Conservation (phyloP, 1,140 invertebrate genomes). For the Carposina sasakii region DNA sequence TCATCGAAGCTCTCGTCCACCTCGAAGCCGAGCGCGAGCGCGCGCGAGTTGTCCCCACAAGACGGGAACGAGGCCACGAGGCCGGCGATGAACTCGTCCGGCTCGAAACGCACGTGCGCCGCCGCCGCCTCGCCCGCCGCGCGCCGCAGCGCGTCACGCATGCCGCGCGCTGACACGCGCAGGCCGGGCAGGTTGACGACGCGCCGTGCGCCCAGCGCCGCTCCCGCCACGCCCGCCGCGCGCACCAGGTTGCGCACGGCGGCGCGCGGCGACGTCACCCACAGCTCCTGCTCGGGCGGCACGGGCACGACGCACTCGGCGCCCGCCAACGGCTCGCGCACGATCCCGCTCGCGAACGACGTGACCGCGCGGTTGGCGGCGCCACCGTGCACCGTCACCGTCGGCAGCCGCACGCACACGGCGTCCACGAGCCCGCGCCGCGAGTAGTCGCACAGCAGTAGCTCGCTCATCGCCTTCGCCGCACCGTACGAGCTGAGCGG, state of each 20-base stretch:
- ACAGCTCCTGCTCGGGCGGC: constrained; percentile 29
- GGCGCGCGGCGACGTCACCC: constrained; percentile 40
- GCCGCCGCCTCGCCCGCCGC: constrained; percentile 34
- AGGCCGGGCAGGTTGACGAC: constrained; percentile 48
- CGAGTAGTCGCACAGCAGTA: constrained; percentile 50
- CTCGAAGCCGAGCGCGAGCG: constrained; percentile 39
- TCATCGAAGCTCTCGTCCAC: constrained; percentile 40
- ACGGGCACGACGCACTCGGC: constrained; percentile 37
- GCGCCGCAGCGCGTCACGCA: constrained; percentile 32
- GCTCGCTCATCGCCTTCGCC: constrained; percentile 52
- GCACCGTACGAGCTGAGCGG: constrained; percentile 55
- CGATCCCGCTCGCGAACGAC: constrained; percentile 51
- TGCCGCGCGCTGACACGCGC: constrained; percentile 34
- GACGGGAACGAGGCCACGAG: constrained; percentile 43
- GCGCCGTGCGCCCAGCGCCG: constrained; percentile 29
- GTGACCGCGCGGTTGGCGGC: constrained; percentile 47
- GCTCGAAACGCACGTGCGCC: constrained; percentile 32
- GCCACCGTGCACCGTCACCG: constrained; percentile 46
- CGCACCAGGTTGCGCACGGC: constrained; percentile 42
- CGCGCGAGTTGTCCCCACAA: constrained; percentile 35
- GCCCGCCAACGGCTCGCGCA: constrained; percentile 52
- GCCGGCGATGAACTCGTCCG: constrained; percentile 26
- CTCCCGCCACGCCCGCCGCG: constrained; percentile 26
- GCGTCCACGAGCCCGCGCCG: constrained; percentile 46
- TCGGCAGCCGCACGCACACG: constrained; percentile 44